Evolutionary conservation across 2,797 vertebrate genomes (phyloP), one percentile per base, ranked within the genome.

Genomic region (Ciconia nigra): DNA sequence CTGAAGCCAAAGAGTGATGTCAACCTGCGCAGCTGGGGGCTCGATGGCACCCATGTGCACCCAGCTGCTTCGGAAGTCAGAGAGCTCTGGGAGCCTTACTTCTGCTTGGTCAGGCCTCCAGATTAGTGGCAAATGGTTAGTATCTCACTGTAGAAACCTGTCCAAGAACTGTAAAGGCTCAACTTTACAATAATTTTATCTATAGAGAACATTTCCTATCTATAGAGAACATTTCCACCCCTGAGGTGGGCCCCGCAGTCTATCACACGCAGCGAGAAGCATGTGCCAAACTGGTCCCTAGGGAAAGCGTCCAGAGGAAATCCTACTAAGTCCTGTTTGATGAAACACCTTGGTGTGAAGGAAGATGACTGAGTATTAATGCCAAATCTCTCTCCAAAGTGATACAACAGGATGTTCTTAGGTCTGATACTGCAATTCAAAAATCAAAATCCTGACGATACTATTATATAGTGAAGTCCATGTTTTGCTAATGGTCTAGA

Each of bases 1-100:
- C 31, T 46, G 47, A 37, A 37, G n/a, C 6, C 61, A 21, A 22
- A 12, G 35, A 12, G 15, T 8, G 8, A 4, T 7, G 39, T 20
- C 42, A 49, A 0, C 21, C 59, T 35, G 31, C 31, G 14, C 29
- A 4, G 18, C 28, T 10, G 0, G n/a, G 46, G 37, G 4, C 41
- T 51, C 1, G 0, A 3, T n/a, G 59, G 12, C 73, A 81, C 41
- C 35, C 22, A 10, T 0, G 5, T 0, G 2, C 46, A 22, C 15
- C 22, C 61, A 62, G 12, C 42, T 71, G 58, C 67, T 71, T 14
- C 15, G 39, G n/a, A 13, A 70, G 51, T 1, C 3, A 73, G 29
- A 63, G 46, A 59, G 15, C 14, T 35, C 69, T 33, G 41, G 15
- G 14, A 76, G 29, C 49, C 35, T 61, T 14, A 19, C 6, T 10